Evolutionary conservation across 37 sponge, comb jelly and placozoan species (phyloP), one percentile per base, ranked within the genome.

Genomic region (Ianthella basta): DNA sequence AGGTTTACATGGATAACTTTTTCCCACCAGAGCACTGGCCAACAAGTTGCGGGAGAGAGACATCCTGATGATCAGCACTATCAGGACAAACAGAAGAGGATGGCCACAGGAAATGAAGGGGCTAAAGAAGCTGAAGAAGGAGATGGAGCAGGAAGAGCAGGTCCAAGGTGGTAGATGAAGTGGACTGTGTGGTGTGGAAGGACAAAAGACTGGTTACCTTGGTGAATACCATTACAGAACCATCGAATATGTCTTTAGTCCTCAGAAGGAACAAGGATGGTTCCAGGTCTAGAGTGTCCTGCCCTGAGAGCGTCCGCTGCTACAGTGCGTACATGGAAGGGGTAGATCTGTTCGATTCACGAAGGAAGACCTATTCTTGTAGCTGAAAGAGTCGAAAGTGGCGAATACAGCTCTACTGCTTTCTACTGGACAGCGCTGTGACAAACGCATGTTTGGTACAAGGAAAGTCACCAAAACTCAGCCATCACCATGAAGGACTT

Each of bases 331-430:
- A 33, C 60, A 80, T 80, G 81, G 81, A 60, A 34, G 81, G 81
- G 15, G 81, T 80, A 34, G 81, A 80, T 80, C 12, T 80, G 23
- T 80, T 80, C 13, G 81, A 80, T 29, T 60, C 35, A 0, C 1
- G 81, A 25, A 33, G 81, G 2, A 80, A 57, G 15, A 57, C 81
- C 18, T 80, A 80, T 57, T 60, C 60, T 1, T 29, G 35, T 24
- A 80, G 81, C 81, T 2, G 81, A 0, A 80, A 80, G 34, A 38
- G 40, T 10, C 55, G 38, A 59, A 80, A 80, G 81, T 80, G 59
- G 59, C 56, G 81, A 59, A 0, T 33, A 30, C 24, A 20, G 60
- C 16, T 80, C 0, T 80, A 19, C 15, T 80, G 32, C 35, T 57
- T 60, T 33, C 25, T 60, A 5, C 34, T 80, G 29, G 80, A 79